phyloP scores from a whole-genome alignment of 2,797 vertebrate species.

The Muraenolepis orangiensis region DNA sequence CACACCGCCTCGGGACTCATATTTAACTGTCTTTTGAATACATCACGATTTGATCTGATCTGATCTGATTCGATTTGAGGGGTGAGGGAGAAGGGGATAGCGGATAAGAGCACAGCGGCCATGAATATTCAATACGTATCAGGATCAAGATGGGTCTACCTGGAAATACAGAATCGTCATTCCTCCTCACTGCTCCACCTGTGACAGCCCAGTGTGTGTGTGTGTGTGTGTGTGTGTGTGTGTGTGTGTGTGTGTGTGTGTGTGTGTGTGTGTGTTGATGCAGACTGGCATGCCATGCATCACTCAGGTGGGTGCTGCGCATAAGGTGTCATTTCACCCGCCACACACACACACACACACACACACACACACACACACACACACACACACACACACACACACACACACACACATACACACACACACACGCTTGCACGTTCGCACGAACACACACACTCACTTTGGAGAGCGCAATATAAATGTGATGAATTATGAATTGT shows the following conservation, averaged over 20 bases:
- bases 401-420: background rate
- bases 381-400: background rate
- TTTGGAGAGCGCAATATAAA: background rate
- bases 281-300: background rate
- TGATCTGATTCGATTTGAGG: too few relatives aligned
- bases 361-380: background rate
- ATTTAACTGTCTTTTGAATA: too few relatives aligned
- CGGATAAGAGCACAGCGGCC: too few relatives aligned
- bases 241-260: too few relatives aligned
- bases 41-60: too few relatives aligned
- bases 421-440: too few relatives aligned
- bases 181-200: background rate
- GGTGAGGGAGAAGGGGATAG: too few relatives aligned
- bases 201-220: background rate
- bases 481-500: background rate
- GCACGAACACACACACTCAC: background rate
- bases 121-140: background rate
- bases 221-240: too few relatives aligned
- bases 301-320: background rate
- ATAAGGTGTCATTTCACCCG: background rate
- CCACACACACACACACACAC: too few relatives aligned
- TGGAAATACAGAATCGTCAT: background rate
- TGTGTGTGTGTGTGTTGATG: too few relatives aligned
- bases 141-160: background rate
- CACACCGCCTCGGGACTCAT: too few relatives aligned